These are phyloP conservation scores for Caerostris darwini DNA, from an alignment of 1,140 invertebrate species.

Conservation along the genomic window DNA sequence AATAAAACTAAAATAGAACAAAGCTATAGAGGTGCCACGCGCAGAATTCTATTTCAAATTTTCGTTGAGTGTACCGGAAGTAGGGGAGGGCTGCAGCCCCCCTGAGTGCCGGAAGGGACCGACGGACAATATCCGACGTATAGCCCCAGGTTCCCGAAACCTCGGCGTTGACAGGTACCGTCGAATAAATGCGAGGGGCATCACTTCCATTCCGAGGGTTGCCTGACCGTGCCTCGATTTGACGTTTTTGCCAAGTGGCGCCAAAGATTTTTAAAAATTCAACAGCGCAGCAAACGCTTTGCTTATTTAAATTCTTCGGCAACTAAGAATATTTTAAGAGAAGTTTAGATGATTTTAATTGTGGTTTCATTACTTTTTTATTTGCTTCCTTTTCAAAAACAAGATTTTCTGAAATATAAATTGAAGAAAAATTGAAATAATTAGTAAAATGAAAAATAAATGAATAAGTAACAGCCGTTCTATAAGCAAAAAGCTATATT, in stretches of 20 bases:
- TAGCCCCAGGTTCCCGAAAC: conserved; percentile 54
- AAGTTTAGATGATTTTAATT: no score
- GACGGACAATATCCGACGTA: conserved; percentile 55
- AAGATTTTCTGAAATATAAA: no score
- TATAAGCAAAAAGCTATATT: no score
- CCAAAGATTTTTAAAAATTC: background rate
- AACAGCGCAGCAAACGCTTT: no score
- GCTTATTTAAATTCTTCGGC: no score
- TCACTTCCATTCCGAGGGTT: conserved; percentile 40
- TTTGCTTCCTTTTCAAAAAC: no score
- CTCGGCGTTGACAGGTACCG: conserved; percentile 41
- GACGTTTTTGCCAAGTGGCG: background rate
- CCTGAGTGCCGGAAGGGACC: conserved; percentile 35
- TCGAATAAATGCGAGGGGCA: conserved; percentile 48
- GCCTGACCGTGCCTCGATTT: background rate
- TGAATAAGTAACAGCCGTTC: no score
- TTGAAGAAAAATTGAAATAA: no score
- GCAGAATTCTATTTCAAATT: conserved; percentile 47
- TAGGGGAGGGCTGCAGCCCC: conserved; percentile 3
- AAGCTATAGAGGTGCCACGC: conserved; percentile 54
- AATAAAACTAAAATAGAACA: conserved; percentile 35
- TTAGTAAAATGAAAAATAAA: no score
- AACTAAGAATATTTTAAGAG: no score
- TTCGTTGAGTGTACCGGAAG: conserved; percentile 29
- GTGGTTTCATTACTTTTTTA: no score